Base-by-base conservation (phyloP, 2,888 invertebrate species). In the Eilema griseolum region DNA sequence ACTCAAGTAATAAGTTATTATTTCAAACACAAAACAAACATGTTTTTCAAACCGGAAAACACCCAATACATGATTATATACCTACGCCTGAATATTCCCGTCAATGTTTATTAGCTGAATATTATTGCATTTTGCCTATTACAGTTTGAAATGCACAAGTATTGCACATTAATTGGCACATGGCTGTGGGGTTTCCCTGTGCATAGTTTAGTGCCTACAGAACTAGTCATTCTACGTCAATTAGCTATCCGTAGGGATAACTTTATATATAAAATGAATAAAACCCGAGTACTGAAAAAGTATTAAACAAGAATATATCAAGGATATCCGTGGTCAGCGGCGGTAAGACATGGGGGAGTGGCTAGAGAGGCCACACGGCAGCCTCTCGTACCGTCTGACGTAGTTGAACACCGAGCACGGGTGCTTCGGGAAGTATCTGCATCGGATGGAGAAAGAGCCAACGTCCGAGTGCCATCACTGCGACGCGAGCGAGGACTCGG, bases 131-230 rank as follows among this genome's bases (percentile, higher is more conserved):
- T 56, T 62, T 67, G 37, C 67, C 37, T 68, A 57, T 61, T 61
- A 33, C 20, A 56, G 37, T 57, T 68, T 57, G n/a, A 57, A 62
- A 41, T 10, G 62, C 26, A 56, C 56, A 14, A 63, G 20, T 46
- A 11, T 37, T 57, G 52, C n/a, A 37, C 7, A 26, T 57, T 63
- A 68, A 63, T 68, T 63, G 62, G 62, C 52, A 26, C 61, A 56
- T 14, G 24, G 33, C 33, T 57, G 56, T 52, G 62, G 68, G 62
- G 37, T 63, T 68, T 68, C 37, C 68, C 62, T 28, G 52, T 65
- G 10, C 14, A 52, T 56, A 56, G 56, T 65, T 56, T 31, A 23
- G 23, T 65, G 16, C 52, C 64, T 65, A 52, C 14, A 14, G 28
- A 31, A 31, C 23, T 65, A 65, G 64, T n/a, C 52, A 41, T 41